Evolutionary conservation across 2,113 vertebrate genomes (phyloP).

Genomic region (Coptodon rendalli): DNA sequence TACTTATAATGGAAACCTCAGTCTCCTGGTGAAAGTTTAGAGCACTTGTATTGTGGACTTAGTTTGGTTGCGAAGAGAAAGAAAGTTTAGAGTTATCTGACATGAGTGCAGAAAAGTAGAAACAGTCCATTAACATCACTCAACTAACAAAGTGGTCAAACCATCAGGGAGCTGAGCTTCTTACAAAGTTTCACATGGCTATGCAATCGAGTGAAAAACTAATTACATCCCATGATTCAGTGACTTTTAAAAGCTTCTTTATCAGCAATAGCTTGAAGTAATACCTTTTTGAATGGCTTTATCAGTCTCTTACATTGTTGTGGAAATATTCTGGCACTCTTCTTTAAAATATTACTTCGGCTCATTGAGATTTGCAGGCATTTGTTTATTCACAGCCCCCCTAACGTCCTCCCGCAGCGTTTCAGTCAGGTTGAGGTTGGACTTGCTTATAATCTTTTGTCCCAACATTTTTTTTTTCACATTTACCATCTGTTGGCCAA

Average conservation of each 20-base stretch:
- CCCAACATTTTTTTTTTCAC: not conserved
- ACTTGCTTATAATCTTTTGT: not conserved
- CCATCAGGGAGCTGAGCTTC: not conserved
- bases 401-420: accelerated
- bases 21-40: not conserved
- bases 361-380: not conserved
- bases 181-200: not conserved
- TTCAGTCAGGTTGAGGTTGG: not conserved
- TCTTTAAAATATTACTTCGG: not conserved
- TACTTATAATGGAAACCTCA: not conserved
- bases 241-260: not conserved
- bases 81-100: not conserved
- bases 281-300: not conserved
- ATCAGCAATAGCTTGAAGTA: not conserved
- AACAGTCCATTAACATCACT: not conserved
- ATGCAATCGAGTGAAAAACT: not conserved
- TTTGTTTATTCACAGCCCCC: not conserved
- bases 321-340: not conserved
- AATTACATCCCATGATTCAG: not conserved
- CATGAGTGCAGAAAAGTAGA: not conserved
- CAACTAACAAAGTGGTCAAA: not conserved
- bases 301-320: not conserved
- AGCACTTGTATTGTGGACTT: not conserved
- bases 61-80: not conserved
- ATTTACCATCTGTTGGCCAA: not conserved